A percentile compares a stretch with the other conserved stretches of the same genome.
phyloP scores from a whole-genome alignment of 1,140 invertebrate genomes.

The Stegodyphus mimosarum region DNA sequence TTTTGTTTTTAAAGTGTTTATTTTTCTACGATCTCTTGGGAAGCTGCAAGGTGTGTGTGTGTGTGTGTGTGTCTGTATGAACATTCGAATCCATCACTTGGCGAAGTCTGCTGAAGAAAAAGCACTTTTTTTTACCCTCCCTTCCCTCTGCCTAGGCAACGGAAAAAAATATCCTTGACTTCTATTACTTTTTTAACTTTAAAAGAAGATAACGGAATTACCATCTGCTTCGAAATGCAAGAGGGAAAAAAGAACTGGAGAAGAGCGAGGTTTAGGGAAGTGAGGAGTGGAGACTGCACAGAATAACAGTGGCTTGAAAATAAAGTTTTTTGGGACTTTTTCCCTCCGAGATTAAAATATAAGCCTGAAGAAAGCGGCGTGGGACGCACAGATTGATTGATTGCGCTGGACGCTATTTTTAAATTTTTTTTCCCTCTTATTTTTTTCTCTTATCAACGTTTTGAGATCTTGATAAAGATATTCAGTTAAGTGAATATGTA shows the following conservation, averaged over 20 bases:
- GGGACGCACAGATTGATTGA: slow-evolving; percentile 44
- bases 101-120: slow-evolving; percentile 24
- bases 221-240: slow-evolving; percentile 53
- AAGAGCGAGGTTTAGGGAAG: slow-evolving; percentile 7
- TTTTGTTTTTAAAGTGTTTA: slow-evolving; percentile 2
- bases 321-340: slow-evolving; percentile 18
- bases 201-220: slow-evolving; percentile 54
- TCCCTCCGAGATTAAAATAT: slow-evolving; percentile 49
- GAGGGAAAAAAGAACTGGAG: slow-evolving; percentile 6
- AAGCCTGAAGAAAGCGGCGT: slow-evolving; percentile 2
- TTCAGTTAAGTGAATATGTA: slow-evolving; percentile 53
- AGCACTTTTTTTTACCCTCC: background rate
- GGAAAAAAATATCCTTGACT: background rate
- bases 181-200: slow-evolving; percentile 37
- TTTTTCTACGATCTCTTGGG: background rate
- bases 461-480: slow-evolving; percentile 41
- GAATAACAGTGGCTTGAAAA: background rate
- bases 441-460: slow-evolving; percentile 1
- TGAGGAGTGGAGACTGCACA: background rate
- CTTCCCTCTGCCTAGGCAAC: background rate
- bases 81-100: slow-evolving; percentile 55
- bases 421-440: background rate
- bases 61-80: slow-evolving; percentile 22
- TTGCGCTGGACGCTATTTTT: slow-evolving; percentile 6
- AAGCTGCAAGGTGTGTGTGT: background rate